phyloP scores from a whole-genome alignment of 1,140 invertebrate genomes.

The Megalopta genalis region DNA sequence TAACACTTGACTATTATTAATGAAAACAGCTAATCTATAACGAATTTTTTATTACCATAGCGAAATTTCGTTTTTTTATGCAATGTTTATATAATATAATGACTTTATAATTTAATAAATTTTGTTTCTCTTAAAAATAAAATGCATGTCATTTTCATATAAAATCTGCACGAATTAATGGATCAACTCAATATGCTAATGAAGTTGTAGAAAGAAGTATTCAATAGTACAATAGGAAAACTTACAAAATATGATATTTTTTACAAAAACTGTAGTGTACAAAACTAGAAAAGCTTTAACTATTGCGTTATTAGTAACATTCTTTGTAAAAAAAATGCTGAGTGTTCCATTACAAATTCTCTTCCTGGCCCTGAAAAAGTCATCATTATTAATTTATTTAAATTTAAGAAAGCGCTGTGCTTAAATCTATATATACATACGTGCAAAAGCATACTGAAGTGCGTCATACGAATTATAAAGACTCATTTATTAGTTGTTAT shows the following conservation, averaged over 20 bases:
- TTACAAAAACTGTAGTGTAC: not conserved
- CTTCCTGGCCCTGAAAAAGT: conserved; percentile 36
- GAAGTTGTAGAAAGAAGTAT: no score
- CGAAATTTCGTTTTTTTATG: not conserved
- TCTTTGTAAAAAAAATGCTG: not conserved
- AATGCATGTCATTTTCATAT: no score
- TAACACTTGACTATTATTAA: no score
- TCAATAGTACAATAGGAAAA: not conserved
- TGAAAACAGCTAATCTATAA: no score
- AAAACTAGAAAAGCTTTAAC: not conserved
- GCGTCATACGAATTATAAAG: not conserved
- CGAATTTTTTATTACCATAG: no score
- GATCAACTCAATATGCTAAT: no score
- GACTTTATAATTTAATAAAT: no score
- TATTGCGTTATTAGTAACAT: not conserved
- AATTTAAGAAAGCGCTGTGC: not conserved
- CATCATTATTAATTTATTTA: conserved; percentile 3
- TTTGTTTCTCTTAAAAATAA: no score
- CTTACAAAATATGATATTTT: not conserved
- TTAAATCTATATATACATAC: not conserved
- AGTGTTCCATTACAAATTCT: not conserved
- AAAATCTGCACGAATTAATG: no score
- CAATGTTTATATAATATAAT: no score
- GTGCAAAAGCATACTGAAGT: not conserved
- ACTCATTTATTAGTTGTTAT: not conserved